Evolutionary conservation across 1,140 invertebrate species (phyloP).

Genomic region (Drosophila malerkotliana): DNA sequence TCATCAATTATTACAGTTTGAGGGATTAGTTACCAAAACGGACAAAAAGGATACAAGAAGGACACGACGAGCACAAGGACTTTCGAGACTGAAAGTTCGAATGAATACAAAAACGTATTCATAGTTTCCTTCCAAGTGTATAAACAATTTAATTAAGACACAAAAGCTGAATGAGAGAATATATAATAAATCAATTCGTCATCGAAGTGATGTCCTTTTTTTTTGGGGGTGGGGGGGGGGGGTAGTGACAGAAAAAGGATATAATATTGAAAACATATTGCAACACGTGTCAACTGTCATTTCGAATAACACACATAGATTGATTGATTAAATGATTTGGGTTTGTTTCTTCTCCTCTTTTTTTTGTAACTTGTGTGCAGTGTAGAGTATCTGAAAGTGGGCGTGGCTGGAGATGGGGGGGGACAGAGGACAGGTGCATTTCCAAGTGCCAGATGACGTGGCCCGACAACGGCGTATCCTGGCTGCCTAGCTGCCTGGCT

Average conservation of each 20-base stretch:
- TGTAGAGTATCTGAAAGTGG: not conserved
- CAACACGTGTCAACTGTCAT: not conserved
- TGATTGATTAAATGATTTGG: constrained; percentile 4
- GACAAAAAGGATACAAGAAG: not conserved
- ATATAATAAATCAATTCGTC: not conserved
- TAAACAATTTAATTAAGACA: not conserved
- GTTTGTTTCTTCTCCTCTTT: not conserved
- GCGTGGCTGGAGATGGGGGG: not conserved
- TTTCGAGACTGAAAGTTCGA: not conserved
- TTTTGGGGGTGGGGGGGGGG: too few species aligned
- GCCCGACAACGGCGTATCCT: constrained; percentile 43
- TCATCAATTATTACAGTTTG: too few species aligned
- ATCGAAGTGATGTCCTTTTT: not conserved
- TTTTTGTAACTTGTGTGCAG: not conserved
- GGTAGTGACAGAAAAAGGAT: not conserved
- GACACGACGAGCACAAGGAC: too few species aligned
- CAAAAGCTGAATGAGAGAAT: not conserved
- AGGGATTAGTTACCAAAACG: not conserved
- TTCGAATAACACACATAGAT: not conserved
- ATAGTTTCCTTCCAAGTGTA: not conserved
- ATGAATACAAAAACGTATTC: not conserved
- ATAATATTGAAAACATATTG: not conserved
- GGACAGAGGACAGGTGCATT: constrained; percentile 24
- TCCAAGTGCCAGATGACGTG: constrained; percentile 47
- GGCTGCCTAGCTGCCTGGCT: constrained; percentile 16